Conservation (phyloP, 2,888 invertebrate genomes). For the Creontiades dilutus region DNA sequence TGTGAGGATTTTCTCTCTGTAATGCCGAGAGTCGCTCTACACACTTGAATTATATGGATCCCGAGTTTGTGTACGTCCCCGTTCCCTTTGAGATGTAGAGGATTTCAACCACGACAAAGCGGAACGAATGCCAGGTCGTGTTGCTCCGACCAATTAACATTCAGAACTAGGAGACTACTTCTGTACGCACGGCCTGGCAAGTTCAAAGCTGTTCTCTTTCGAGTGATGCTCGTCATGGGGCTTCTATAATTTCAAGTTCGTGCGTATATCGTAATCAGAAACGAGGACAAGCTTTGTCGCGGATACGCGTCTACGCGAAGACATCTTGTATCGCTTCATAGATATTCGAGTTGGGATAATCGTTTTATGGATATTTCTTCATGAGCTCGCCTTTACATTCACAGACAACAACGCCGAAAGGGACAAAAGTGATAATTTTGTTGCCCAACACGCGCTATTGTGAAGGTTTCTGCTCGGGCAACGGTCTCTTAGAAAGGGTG, state of each 20-base stretch:
- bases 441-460: not conserved
- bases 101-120: constrained; percentile 1
- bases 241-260: no score
- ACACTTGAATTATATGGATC: not conserved
- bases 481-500: not conserved
- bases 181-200: constrained; percentile 1
- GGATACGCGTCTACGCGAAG: no score
- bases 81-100: not conserved
- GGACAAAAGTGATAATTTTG: not conserved
- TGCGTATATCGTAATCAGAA: no score
- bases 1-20: not conserved
- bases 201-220: not conserved
- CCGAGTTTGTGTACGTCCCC: not conserved
- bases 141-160: constrained; percentile 5
- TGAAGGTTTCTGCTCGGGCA: not conserved
- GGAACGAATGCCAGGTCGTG: not conserved
- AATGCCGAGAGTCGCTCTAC: not conserved
- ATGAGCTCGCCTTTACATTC: no score
- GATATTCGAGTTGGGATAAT: no score
- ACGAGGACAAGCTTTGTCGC: no score
- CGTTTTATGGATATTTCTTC: no score
- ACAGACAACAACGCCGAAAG: no score
- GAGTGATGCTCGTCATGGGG: no score
- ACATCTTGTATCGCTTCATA: no score
- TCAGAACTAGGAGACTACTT: not conserved